These are phyloP conservation scores for Tetraneura akinire DNA, from an alignment of 1,140 invertebrate genomes.

Conservation along the genomic window DNA sequence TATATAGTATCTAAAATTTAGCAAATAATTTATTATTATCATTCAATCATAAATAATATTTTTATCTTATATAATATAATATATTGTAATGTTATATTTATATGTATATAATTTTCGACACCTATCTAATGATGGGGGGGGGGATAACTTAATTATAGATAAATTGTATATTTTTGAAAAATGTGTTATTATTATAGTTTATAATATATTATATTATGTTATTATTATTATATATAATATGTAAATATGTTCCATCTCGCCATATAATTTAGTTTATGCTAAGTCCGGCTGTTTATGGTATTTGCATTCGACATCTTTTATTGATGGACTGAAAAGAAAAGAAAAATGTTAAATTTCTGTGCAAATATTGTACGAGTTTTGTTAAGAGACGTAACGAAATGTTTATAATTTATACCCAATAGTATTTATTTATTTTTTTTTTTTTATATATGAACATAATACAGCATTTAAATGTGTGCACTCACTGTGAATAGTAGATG, in stretches of 20 bases:
- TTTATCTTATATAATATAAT: background rate
- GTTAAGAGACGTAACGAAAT: no score
- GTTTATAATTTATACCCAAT: no score
- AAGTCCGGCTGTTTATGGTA: constrained; percentile 44
- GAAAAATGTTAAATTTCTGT: no score
- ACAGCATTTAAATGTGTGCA: background rate
- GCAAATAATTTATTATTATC: constrained; percentile 24
- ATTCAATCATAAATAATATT: background rate
- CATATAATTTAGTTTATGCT: constrained; percentile 7
- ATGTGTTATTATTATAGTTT: constrained; percentile 32
- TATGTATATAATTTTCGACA: no score
- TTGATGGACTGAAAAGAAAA: background rate
- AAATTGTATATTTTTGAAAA: constrained; percentile 36
- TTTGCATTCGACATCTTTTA: constrained; percentile 23
- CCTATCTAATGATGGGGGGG: constrained; percentile 22
- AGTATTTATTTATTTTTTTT: no score
- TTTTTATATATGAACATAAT: no score
- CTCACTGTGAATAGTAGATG: constrained; percentile 4
- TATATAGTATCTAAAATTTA: constrained; percentile 1
- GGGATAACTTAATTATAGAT: constrained; percentile 31
- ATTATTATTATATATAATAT: no score
- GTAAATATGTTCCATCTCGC: constrained; percentile 11
- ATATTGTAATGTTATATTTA: constrained; percentile 28
- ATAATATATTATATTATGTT: no score
- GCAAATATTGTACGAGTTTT: no score